Conservation (phyloP, 2,113 vertebrate genomes). For the Charadrius vociferus region DNA sequence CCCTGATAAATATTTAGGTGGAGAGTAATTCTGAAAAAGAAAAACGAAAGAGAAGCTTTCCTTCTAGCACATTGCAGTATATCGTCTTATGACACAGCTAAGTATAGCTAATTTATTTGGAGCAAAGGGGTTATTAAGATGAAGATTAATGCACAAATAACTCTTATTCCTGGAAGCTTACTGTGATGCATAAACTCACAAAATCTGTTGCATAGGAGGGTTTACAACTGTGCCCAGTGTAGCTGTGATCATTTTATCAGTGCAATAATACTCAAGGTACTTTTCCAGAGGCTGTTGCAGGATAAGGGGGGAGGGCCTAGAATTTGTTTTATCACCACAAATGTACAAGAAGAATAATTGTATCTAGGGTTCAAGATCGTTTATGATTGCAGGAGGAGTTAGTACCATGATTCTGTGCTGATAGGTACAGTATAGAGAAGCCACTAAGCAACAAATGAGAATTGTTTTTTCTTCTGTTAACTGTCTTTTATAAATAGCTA, state of each 20-base stretch:
- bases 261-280: neutral
- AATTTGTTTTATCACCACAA: neutral
- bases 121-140: conserved; percentile 26
- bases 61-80: neutral
- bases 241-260: neutral
- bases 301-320: neutral
- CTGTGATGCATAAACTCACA: conserved; percentile 13
- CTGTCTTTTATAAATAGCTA: neutral
- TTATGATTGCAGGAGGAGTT: neutral
- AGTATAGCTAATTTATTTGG: conserved; percentile 41
- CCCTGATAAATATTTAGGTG: conserved; percentile 2
- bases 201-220: conserved; percentile 1
- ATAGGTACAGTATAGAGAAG: neutral
- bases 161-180: conserved; percentile 44
- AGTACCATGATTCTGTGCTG: neutral
- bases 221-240: neutral
- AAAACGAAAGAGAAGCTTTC: neutral
- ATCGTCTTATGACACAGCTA: conserved; percentile 27
- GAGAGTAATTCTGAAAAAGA: neutral
- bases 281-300: neutral
- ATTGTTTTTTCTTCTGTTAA: neutral
- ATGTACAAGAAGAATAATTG: neutral
- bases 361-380: neutral
- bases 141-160: conserved; percentile 48
- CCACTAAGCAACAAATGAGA: neutral